Conservation (phyloP, 2,888 invertebrate species). For the Drosophila imparisetae region DNA sequence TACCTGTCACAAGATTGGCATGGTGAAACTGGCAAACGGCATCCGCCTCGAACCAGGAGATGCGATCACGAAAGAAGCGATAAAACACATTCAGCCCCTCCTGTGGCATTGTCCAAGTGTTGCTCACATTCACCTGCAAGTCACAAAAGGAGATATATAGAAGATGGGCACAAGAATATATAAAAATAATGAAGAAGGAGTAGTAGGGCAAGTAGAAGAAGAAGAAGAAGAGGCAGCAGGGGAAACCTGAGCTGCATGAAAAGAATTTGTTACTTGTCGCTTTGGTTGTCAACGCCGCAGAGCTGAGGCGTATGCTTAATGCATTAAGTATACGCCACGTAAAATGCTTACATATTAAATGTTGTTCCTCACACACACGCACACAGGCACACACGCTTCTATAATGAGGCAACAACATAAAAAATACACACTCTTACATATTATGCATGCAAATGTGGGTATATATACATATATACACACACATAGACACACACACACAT, state of each 20-base stretch:
- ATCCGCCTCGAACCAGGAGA: slow-evolving; percentile 93
- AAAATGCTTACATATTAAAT: slow-evolving; percentile 79
- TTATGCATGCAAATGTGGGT: slow-evolving; percentile 51
- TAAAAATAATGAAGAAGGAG: neutral
- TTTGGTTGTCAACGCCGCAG: slow-evolving; percentile 34
- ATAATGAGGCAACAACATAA: slow-evolving; percentile 53
- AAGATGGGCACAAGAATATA: slow-evolving; percentile 1
- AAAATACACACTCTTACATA: slow-evolving; percentile 51
- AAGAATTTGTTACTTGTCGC: slow-evolving; percentile 24
- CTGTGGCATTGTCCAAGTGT: slow-evolving; percentile 92
- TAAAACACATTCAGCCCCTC: slow-evolving; percentile 93
- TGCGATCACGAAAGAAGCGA: slow-evolving; percentile 92
- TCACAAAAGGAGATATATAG: slow-evolving; percentile 14
- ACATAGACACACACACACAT: neutral
- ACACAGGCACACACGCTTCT: slow-evolving; percentile 14
- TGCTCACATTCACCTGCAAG: slow-evolving; percentile 92
- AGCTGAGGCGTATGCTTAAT: slow-evolving; percentile 66
- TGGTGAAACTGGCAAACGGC: slow-evolving; percentile 93
- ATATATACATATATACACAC: neutral
- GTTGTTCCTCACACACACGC: slow-evolving; percentile 27
- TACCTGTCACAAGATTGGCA: slow-evolving; percentile 92
- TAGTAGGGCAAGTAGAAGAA: neutral
- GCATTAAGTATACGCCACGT: slow-evolving; percentile 77
- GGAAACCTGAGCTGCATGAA: slow-evolving; percentile 19
- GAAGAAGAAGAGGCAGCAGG: neutral